A percentile compares a stretch with the other conserved stretches of the same genome.
Conservation (phyloP, 2,113 vertebrate species). For the Nematolebias whitei region DNA sequence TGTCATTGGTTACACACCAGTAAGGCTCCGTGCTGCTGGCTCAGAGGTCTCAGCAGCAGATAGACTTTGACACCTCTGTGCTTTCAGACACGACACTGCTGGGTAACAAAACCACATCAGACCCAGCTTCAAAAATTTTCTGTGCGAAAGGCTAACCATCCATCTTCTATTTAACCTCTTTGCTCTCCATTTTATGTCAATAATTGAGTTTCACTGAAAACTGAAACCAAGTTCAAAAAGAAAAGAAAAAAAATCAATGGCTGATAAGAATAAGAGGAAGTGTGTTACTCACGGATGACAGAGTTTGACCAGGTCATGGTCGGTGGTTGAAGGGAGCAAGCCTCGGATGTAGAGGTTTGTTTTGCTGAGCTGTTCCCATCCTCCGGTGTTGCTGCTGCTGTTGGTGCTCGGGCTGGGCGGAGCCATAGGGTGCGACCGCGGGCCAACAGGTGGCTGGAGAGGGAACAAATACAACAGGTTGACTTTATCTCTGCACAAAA, state of each 20-base stretch:
- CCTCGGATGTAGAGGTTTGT: slow-evolving; percentile 99
- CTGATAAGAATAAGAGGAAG: slow-evolving; percentile 48
- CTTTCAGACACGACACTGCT: too few species aligned
- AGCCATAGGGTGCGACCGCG: slow-evolving; percentile 92
- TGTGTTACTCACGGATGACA: slow-evolving; percentile 95
- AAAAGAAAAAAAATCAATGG: slow-evolving; percentile 63
- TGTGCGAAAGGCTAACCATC: not conserved
- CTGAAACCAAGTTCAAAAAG: slow-evolving; percentile 14
- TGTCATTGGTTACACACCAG: too few species aligned
- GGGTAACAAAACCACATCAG: not conserved
- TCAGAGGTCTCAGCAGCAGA: not conserved
- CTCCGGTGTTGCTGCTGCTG: slow-evolving; percentile 93
- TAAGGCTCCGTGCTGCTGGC: too few species aligned
- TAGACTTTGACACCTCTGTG: not conserved
- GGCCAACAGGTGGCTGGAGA: slow-evolving; percentile 88
- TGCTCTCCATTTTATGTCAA: slow-evolving; percentile 9
- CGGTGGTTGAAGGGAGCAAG: slow-evolving; percentile 93
- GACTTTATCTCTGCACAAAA: not conserved
- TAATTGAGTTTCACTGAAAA: slow-evolving; percentile 2
- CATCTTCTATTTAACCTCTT: slow-evolving; percentile 4
- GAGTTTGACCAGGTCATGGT: slow-evolving; percentile 98
- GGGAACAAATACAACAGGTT: slow-evolving; percentile 33
- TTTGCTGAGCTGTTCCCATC: slow-evolving; percentile 99
- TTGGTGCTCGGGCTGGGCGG: slow-evolving; percentile 96
- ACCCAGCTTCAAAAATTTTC: not conserved